Conservation (phyloP, 2,888 invertebrate species). For the Eupithecia exiguata region DNA sequence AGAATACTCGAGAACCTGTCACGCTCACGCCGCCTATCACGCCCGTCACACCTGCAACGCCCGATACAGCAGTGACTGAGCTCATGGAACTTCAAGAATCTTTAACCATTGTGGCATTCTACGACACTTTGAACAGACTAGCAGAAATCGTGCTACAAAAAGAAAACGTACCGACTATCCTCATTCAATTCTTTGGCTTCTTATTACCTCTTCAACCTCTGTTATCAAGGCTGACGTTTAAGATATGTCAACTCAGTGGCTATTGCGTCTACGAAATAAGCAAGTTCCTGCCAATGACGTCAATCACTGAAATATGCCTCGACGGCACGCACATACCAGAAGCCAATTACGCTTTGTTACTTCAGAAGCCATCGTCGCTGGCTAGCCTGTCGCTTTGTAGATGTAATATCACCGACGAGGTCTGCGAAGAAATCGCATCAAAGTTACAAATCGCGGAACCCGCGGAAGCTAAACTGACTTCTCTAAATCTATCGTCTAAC, state of each 20-base stretch:
- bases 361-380: conserved; percentile 48
- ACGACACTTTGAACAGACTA: conserved; percentile 53
- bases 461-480: conserved; percentile 52
- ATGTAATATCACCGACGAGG: conserved; percentile 59
- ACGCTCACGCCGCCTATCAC: neutral
- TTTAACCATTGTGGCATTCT: conserved; percentile 49
- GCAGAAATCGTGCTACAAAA: conserved; percentile 54
- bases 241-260: conserved; percentile 50
- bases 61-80: neutral
- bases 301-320: conserved; percentile 59
- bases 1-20: neutral
- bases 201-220: conserved; percentile 49
- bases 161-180: conserved; percentile 46
- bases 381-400: conserved; percentile 57
- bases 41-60: neutral
- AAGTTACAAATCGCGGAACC: conserved; percentile 49
- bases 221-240: conserved; percentile 54
- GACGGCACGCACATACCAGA: conserved; percentile 54
- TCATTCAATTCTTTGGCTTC: conserved; percentile 56
- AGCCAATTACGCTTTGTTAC: conserved; percentile 54
- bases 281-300: conserved; percentile 53
- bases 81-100: conserved; percentile 21
- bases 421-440: conserved; percentile 53
- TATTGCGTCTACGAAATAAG: conserved; percentile 57
- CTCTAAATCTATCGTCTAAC: conserved; percentile 67